Percentiles rank a stretch among this genome's conserved stretches.
phyloP scores from a whole-genome alignment of 2,888 invertebrate species.

The Silvanus unidentatus region DNA sequence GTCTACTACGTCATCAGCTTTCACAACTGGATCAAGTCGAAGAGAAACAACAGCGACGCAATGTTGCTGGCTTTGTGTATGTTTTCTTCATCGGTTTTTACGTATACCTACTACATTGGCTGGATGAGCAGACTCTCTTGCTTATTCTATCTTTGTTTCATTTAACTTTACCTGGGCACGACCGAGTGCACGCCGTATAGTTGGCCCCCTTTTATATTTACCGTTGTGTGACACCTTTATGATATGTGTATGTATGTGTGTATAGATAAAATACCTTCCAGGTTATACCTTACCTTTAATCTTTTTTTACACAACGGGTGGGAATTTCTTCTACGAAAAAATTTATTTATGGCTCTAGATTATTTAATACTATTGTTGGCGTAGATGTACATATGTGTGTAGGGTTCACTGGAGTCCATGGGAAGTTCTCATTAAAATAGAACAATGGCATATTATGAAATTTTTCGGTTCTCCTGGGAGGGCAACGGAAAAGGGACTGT shows the following conservation, averaged over 20 bases:
- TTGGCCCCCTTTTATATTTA: conserved; percentile 27
- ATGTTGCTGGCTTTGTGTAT: no score
- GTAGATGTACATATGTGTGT: no score
- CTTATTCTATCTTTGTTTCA: conserved; percentile 12
- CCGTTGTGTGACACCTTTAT: conserved; percentile 24
- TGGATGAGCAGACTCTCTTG: conserved; percentile 8
- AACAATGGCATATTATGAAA: background rate
- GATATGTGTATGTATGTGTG: conserved; percentile 2
- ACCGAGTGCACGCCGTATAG: conserved; percentile 11
- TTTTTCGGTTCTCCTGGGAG: background rate
- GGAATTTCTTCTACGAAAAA: background rate
- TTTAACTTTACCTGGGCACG: conserved; percentile 15
- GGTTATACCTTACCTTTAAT: conserved; percentile 8
- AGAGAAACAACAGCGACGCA: no score
- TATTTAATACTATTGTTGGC: background rate
- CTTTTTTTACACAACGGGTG: background rate
- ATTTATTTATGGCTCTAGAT: conserved; percentile 2
- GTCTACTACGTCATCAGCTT: conserved; percentile 24
- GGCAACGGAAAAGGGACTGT: no score
- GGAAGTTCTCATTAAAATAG: no score
- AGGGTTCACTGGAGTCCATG: no score
- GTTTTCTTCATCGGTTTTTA: no score
- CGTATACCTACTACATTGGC: conserved; percentile 11
- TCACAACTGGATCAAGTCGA: conserved; percentile 14
- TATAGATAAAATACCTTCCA: background rate